phyloP scores from a whole-genome alignment of 2,797 vertebrate genomes.

The Graptemys geographica region DNA sequence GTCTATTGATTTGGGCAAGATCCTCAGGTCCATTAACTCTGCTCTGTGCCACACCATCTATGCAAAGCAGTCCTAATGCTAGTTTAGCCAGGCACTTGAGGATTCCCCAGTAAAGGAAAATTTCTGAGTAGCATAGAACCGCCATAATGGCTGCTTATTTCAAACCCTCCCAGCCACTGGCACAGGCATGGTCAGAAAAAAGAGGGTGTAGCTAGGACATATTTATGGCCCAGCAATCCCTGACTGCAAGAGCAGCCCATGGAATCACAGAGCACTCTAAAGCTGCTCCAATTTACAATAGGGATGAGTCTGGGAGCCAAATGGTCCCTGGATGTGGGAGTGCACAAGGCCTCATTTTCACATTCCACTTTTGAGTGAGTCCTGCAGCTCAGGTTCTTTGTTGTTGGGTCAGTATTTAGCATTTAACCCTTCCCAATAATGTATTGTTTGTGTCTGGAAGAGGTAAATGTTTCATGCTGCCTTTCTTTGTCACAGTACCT shows the following conservation, averaged over 20 bases:
- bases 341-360: no score
- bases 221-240: background rate
- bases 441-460: background rate
- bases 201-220: background rate
- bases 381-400: background rate
- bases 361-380: background rate
- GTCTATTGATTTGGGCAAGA: background rate
- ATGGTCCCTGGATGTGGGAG: background rate
- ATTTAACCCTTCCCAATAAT: background rate
- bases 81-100: background rate
- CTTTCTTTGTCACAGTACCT: background rate
- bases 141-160: background rate
- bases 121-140: background rate
- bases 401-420: background rate
- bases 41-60: background rate
- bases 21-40: background rate
- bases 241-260: background rate
- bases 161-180: background rate
- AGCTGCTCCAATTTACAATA: accelerated
- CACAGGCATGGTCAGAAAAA: background rate
- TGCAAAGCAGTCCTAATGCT: background rate
- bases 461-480: background rate
- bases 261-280: background rate
- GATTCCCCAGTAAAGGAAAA: background rate
- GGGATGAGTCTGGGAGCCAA: background rate